Evolutionary conservation across 1,140 invertebrate genomes (phyloP).

Genomic region (Bombus soroeensis): DNA sequence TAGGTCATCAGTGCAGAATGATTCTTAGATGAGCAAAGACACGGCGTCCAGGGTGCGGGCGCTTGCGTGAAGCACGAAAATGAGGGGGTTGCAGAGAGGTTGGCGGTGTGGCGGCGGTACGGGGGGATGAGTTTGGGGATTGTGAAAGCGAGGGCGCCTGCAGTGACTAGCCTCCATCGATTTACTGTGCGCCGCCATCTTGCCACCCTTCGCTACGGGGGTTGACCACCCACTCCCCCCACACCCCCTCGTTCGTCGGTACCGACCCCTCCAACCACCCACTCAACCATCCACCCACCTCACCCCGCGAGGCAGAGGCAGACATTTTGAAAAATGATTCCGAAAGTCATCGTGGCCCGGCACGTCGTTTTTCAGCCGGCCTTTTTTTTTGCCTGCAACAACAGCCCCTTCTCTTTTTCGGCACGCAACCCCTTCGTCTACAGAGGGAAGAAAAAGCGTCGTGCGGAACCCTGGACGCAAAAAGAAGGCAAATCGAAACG

Average conservation of each 20-base stretch:
- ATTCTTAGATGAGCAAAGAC: slow-evolving; percentile 72
- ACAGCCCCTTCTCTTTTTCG: slow-evolving; percentile 37
- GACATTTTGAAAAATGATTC: slow-evolving; percentile 82
- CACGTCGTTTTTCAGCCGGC: slow-evolving; percentile 60
- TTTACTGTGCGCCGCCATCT: slow-evolving; percentile 81
- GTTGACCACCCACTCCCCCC: slow-evolving; percentile 65
- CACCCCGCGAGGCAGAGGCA: slow-evolving; percentile 67
- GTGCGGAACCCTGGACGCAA: slow-evolving; percentile 27
- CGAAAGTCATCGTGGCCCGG: slow-evolving; percentile 75
- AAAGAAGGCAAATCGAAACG: slow-evolving; percentile 59
- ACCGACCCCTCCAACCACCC: slow-evolving; percentile 34
- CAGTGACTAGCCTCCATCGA: slow-evolving; percentile 82
- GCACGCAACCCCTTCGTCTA: slow-evolving; percentile 17
- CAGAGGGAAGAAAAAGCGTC: slow-evolving; percentile 59
- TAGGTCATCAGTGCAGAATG: slow-evolving; percentile 58
- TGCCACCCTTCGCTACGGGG: slow-evolving; percentile 77
- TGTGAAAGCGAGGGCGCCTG: slow-evolving; percentile 77
- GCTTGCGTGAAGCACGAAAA: slow-evolving; percentile 80
- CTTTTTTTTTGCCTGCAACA: slow-evolving; percentile 8
- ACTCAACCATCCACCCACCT: slow-evolving; percentile 37
- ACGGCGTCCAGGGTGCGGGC: slow-evolving; percentile 64
- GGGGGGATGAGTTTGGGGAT: slow-evolving; percentile 69
- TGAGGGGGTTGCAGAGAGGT: slow-evolving; percentile 70
- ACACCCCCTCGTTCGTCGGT: slow-evolving; percentile 39
- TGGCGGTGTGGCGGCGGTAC: slow-evolving; percentile 54